These are phyloP conservation scores for Lanius collurio DNA, from an alignment of 2,113 vertebrate species.

Conservation along the genomic window DNA sequence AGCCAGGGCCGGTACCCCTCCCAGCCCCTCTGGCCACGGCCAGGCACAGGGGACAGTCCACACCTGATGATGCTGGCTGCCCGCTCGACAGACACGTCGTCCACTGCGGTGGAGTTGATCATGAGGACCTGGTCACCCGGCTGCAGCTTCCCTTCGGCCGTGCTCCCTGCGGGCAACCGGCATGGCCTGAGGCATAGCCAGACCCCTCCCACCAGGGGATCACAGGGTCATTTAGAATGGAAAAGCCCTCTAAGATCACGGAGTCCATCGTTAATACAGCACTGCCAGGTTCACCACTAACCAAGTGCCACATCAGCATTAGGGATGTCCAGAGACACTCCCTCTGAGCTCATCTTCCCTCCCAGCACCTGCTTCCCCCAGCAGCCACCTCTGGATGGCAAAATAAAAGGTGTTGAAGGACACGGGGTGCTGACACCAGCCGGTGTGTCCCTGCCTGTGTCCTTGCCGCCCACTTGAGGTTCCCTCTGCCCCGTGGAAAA, in stretches of 20 bases:
- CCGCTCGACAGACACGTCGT: conserved; percentile 79
- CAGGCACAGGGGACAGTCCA: accelerated
- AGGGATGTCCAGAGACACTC: accelerated
- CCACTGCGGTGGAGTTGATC: conserved; percentile 82
- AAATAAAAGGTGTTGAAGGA: background rate
- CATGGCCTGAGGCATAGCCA: background rate
- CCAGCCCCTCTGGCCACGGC: accelerated
- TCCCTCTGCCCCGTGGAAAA: background rate
- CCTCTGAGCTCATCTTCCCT: background rate
- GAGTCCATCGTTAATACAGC: background rate
- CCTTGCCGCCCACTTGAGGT: accelerated
- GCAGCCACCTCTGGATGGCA: background rate
- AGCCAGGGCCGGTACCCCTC: accelerated
- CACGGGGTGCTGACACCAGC: no score
- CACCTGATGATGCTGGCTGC: conserved; percentile 87
- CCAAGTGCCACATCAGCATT: background rate
- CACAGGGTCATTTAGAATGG: accelerated
- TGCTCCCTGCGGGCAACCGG: conserved; percentile 76
- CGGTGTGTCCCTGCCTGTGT: background rate
- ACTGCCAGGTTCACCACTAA: background rate
- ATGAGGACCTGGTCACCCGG: conserved; percentile 88
- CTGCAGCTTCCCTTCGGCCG: conserved; percentile 90
- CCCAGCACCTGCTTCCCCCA: background rate
- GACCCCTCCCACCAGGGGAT: background rate
- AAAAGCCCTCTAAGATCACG: accelerated